Base-by-base conservation (phyloP, 1,140 invertebrate genomes). In the Papilio polytes region DNA sequence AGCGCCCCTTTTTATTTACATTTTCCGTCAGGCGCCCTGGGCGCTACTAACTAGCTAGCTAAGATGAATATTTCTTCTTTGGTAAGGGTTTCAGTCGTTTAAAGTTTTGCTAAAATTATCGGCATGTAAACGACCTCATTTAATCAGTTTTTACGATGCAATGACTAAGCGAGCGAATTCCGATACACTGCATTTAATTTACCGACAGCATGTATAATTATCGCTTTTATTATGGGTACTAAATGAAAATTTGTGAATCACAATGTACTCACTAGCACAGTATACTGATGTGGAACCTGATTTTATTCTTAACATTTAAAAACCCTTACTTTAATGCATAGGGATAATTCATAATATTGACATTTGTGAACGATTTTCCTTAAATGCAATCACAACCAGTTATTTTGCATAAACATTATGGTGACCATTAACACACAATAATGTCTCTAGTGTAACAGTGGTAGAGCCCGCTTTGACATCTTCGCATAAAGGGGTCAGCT, bases 321-420 rank as follows among this genome's bases (percentile, higher is more conserved):
- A 56, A 2, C 4, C 6, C 3, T 56, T 56, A n/a, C 20, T 56
- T 56, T n/a, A 56, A n/a, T n/a, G n/a, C 4, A n/a, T 18, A 6
- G 20, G 53, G 53, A 56, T 20, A n/a, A n/a, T 56, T n/a, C 18
- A n/a, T 56, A 8, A 56, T 48, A 48, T 13, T 48, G 13, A 48
- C 36, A 18, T 56, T 63, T 13, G 10, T 12, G 9, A 63, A 63
- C 20, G 59, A 26, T 63, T 63, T 63, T 63, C 59, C 59, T 26
- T 63, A 22, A 26, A 26, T 63, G n/a, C 59, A 63, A 63, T 20
- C 59, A 63, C 59, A 63, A 63, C 59, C 59, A 63, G 59, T 63
- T 22, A 26, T 63, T 63, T 26, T 63, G 20, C 59, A 63, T 63
- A 56, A 56, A 63, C 59, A 22, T 12, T 53, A n/a, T 18, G 13